Evolutionary conservation across 1,140 invertebrate species (phyloP), one percentile per base, ranked within the genome.

Genomic region (Episyrphus balteatus): DNA sequence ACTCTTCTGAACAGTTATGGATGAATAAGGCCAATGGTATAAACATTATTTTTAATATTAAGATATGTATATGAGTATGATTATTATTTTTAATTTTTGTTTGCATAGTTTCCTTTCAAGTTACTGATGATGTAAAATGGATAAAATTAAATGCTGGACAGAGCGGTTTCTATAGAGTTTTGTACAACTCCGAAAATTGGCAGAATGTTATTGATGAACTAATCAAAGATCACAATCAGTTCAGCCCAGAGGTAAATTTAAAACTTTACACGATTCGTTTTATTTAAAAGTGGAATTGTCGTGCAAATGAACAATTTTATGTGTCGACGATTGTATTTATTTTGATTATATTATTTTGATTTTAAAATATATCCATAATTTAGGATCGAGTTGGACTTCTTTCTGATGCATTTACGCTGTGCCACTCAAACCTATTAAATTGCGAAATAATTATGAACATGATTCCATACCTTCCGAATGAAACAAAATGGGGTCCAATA

Each of bases 91-190:
- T 53, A 36, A 36, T 15, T 51, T 33, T 42, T 17, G 1, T 54
- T 48, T 60, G 66, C 69, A 47, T 57, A 83, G 81, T 79, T 3
- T 75, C 74, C 38, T 83, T 86, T 51, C 78, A 84, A 54, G 68
- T 84, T 13, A 66, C 75, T 33, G 63, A 71, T 34, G 72, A 74
- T 37, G 73, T 81, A 0, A 75, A 80, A 37, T 92, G 88, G 82
- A 79, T 92, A 38, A 92, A 92, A 69, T 82, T 83, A 19, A 93
- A 93, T 68, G 75, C 84, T n/a, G 85, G 88, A 57, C 83, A 88
- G 66, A 81, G 79, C 14, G 88, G 90, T 2, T 91, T 90, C 58
- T 93, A 91, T 65, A 73, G 90, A 18, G 88, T 92, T 0, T 82
- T 84, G 48, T 94, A 93, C 65, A 84, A 89, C 30, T 74, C 80